These are phyloP conservation scores for Periplaneta americana DNA, from an alignment of 1,140 invertebrate genomes.

Conservation along the genomic window DNA sequence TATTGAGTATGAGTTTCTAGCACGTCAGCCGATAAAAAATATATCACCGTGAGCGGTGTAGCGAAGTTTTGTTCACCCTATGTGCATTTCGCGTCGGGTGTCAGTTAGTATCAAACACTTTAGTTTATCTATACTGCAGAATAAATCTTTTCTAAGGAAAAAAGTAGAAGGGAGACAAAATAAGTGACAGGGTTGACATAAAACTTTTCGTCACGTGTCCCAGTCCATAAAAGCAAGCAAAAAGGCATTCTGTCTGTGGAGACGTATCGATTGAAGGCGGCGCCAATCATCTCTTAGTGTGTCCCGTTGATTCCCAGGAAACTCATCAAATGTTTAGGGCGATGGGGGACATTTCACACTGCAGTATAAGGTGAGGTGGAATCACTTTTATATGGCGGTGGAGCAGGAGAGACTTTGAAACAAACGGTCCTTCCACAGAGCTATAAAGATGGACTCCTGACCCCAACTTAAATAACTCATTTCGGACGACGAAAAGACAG, in stretches of 20 bases:
- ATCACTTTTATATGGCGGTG: background rate
- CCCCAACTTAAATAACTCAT: background rate
- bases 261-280: background rate
- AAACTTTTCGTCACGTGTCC: background rate
- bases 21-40: too few species aligned
- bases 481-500: background rate
- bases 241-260: background rate
- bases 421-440: background rate
- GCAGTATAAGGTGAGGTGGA: background rate
- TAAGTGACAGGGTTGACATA: background rate
- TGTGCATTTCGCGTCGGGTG: too few species aligned
- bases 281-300: background rate
- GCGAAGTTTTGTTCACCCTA: too few species aligned
- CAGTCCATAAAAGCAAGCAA: background rate
- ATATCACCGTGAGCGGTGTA: too few species aligned
- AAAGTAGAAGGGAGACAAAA: too few species aligned
- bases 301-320: background rate
- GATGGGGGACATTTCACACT: background rate
- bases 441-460: background rate
- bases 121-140: too few species aligned
- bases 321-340: background rate
- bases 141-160: too few species aligned
- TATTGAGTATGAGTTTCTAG: too few species aligned
- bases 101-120: too few species aligned
- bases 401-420: background rate